phyloP scores from a whole-genome alignment of 2,888 invertebrate genomes.

The Zele albiditarsus region DNA sequence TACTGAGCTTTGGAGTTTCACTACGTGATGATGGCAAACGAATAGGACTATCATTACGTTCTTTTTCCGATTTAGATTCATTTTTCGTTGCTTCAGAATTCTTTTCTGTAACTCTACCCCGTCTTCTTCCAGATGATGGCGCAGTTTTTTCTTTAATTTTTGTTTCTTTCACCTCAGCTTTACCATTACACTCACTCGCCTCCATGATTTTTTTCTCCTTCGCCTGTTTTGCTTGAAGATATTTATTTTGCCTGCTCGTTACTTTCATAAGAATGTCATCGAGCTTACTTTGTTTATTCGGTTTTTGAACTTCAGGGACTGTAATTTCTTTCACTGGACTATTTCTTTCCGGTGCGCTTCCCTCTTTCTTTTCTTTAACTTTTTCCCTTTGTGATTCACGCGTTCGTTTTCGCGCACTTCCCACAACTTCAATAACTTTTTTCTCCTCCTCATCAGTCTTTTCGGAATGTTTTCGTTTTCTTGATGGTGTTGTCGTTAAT shows the following conservation, averaged over 20 bases:
- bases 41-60: slow-evolving; percentile 3
- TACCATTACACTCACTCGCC: slow-evolving; percentile 55
- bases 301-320: slow-evolving; percentile 1
- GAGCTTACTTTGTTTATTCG: slow-evolving; percentile 67
- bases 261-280: slow-evolving; percentile 69
- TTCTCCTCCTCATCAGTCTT: slow-evolving; percentile 64
- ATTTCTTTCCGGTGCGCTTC: slow-evolving; percentile 48
- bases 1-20: slow-evolving; percentile 11
- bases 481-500: slow-evolving; percentile 52
- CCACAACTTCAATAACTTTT: slow-evolving; percentile 21
- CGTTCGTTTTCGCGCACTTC: slow-evolving; percentile 39
- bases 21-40: slow-evolving; percentile 45
- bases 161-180: slow-evolving; percentile 46
- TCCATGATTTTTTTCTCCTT: slow-evolving; percentile 61
- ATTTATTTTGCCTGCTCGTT: slow-evolving; percentile 66
- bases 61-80: slow-evolving; percentile 39
- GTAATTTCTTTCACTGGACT: slow-evolving; percentile 35
- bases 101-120: slow-evolving; percentile 11
- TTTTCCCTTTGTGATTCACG: slow-evolving; percentile 52
- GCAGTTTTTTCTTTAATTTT: slow-evolving; percentile 57
- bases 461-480: slow-evolving; percentile 72
- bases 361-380: slow-evolving; percentile 61
- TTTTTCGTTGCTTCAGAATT: neutral
- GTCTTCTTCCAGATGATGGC: slow-evolving; percentile 53
- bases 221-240: slow-evolving; percentile 61